Base-by-base conservation (phyloP, 2,888 invertebrate genomes). In the Masnerella sp. region DNA sequence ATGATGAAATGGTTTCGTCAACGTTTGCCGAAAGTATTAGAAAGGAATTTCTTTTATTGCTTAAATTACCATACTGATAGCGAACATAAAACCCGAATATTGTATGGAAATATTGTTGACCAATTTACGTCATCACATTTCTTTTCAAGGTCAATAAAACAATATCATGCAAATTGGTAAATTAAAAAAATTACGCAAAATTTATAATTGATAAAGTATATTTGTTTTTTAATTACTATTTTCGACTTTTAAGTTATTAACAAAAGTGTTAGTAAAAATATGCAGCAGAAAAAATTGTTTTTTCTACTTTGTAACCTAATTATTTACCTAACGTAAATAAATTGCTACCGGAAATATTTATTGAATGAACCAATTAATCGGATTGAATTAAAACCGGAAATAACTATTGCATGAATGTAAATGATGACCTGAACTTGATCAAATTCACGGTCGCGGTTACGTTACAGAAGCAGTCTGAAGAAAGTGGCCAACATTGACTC, bases 401-500 rank as follows among this genome's bases (percentile, higher is more conserved):
- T 12, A 34, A 12, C 12, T 51, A 51, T 34, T 34, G 34, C 36
- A n/a, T 25, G 15, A 38, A 36, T 51, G 5, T 22, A 17, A 56
- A 56, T 28, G 38, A 40, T 49, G 58, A 51, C 34, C 52, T 69
- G 45, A 47, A 69, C 58, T 69, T 61, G 20, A 32, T 54, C 32
- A 56, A 70, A 70, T 62, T 70, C 70, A 62, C 62, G 69, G 69
- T 61, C 69, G 56, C 32, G 22, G 69, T 70, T 70, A 70, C 69
- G 69, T 70, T 59, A 61, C 40, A 45, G 15, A 51, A 34, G 12
- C 45, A n/a, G 5, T 5, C 17, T 5, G 54, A 69, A 69, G 68
- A 69, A 69, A 69, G 68, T 69, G 38, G 45, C 45, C 51, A 59
- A 40, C 67, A 42, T 43, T 38, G 56, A 56, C 22, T 56, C 56